These are phyloP conservation scores for Zoanthus sociatus DNA, from an alignment of 92 coral and sea anemone genomes.

Conservation along the genomic window DNA sequence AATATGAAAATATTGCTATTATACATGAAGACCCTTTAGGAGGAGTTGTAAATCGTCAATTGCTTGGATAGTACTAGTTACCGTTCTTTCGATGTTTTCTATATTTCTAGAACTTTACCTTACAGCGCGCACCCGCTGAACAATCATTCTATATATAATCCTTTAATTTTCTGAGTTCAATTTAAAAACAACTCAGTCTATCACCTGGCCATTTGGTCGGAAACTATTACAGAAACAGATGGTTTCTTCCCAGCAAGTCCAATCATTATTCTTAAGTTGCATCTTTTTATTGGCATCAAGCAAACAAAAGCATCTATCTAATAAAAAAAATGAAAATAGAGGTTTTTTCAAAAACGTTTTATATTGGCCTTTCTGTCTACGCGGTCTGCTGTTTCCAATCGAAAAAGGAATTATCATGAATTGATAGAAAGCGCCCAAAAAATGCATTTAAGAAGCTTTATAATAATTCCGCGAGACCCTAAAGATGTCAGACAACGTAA, in stretches of 20 bases:
- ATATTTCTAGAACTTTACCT: background rate
- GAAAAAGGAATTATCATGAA: background rate
- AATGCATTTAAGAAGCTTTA: conserved; percentile 21
- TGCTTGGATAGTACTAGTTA: too few relatives aligned
- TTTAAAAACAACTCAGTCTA: background rate
- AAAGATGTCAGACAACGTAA: background rate
- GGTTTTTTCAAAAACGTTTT: background rate
- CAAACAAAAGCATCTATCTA: background rate
- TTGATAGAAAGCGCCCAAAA: conserved; percentile 7
- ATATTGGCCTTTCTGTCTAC: background rate
- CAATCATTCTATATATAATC: background rate
- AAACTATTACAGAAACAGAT: conserved; percentile 12
- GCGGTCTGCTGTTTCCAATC: background rate
- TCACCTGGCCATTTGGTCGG: conserved; percentile 27
- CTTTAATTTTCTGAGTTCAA: background rate
- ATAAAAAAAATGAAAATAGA: background rate
- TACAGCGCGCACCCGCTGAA: background rate
- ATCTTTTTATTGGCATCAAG: conserved; percentile 1
- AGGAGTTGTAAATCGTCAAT: too few relatives aligned
- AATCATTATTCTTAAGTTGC: background rate
- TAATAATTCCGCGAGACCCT: conserved; percentile 13
- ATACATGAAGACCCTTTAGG: too few relatives aligned
- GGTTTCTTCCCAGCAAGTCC: background rate
- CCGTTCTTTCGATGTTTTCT: background rate
- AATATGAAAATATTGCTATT: too few relatives aligned